A percentile compares a stretch with the other conserved stretches of the same genome.
Conservation (phyloP, 1,140 invertebrate genomes). For the Cecropterus lyciades region DNA sequence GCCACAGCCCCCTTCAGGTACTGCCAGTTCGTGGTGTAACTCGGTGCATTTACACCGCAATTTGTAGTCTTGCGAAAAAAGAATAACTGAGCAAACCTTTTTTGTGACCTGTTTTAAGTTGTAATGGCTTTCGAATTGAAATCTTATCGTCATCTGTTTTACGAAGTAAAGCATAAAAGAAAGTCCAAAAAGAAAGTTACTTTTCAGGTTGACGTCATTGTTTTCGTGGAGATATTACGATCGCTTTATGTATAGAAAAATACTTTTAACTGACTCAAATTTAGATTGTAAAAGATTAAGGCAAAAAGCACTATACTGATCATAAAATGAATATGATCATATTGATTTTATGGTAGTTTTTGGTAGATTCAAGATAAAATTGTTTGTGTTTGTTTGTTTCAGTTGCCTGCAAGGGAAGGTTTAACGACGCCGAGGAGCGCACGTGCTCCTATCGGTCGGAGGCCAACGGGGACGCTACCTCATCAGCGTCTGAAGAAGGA, state of each 20-base stretch:
- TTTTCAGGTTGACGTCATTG: constrained; percentile 56
- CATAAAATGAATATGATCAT: no score
- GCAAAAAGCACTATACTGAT: no score
- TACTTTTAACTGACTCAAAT: no score
- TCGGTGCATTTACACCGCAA: constrained; percentile 52
- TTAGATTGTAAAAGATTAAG: no score
- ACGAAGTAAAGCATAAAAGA: constrained; percentile 65
- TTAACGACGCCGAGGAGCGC: constrained; percentile 74
- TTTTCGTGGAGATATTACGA: neutral
- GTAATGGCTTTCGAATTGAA: constrained; percentile 66
- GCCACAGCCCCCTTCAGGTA: constrained; percentile 51
- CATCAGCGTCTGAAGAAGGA: constrained; percentile 76
- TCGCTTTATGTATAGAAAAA: no score
- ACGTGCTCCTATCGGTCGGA: constrained; percentile 66
- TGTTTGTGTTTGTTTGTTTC: constrained; percentile 25
- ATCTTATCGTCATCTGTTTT: constrained; percentile 55
- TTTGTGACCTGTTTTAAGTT: constrained; percentile 42
- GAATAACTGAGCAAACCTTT: constrained; percentile 41
- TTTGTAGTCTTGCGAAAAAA: constrained; percentile 50
- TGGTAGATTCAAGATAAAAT: no score
- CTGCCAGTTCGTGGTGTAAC: constrained; percentile 54
- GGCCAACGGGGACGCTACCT: constrained; percentile 58
- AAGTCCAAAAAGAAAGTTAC: constrained; percentile 69
- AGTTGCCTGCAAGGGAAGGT: constrained; percentile 75
- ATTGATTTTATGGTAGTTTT: no score